Conservation (phyloP, 2,113 vertebrate species). For the Perca schrenkii region DNA sequence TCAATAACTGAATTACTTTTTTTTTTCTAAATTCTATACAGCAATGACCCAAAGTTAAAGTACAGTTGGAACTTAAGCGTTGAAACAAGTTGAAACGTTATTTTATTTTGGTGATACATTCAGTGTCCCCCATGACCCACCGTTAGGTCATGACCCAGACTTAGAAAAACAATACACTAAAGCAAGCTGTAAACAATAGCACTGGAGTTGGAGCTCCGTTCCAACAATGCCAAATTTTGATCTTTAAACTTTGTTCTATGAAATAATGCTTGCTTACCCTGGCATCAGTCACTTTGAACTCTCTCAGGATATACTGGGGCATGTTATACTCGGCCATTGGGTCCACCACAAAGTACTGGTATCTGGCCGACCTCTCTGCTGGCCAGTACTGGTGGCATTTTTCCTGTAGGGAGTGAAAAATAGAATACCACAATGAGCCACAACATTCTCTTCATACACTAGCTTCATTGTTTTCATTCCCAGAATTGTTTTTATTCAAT, state of each 20-base stretch:
- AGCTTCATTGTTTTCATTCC: conserved; percentile 38
- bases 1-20: neutral
- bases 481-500: conserved; percentile 18
- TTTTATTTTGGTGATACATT: conserved; percentile 1
- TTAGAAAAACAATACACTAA: conserved; percentile 3
- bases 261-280: conserved; percentile 87
- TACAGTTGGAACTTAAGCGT: neutral
- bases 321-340: conserved; percentile 99
- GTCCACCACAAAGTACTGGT: conserved; percentile 99
- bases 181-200: conserved; percentile 20
- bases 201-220: conserved; percentile 1
- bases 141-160: neutral
- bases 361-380: conserved; percentile 97
- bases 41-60: neutral
- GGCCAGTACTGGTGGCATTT: conserved; percentile 99
- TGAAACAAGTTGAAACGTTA: neutral
- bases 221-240: conserved; percentile 13
- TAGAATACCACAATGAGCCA: conserved; percentile 52
- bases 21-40: neutral
- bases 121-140: neutral
- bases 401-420: conserved; percentile 85
- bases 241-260: conserved; percentile 6
- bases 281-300: conserved; percentile 99
- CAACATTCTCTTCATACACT: conserved; percentile 41
- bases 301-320: conserved; percentile 98